Conservation (phyloP, 2,113 vertebrate genomes). For the Thomomys bottae region DNA sequence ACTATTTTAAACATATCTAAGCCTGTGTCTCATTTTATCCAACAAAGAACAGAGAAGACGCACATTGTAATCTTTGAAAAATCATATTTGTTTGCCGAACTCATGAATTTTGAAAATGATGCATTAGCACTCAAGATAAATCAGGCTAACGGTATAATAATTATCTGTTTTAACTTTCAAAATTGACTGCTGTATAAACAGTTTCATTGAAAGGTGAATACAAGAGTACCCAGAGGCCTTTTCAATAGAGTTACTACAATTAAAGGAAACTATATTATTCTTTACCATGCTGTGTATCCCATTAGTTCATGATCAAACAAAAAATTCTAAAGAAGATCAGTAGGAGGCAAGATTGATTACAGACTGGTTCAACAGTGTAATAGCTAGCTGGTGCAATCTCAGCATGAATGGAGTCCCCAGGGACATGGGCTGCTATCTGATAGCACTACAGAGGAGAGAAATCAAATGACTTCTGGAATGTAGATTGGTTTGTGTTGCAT, state of each 20-base stretch:
- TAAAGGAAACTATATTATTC: constrained; percentile 88
- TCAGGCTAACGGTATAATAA: constrained; percentile 36
- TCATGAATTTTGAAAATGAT: constrained; percentile 53
- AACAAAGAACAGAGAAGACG: neutral
- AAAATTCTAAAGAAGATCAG: constrained; percentile 87
- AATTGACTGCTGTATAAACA: constrained; percentile 68
- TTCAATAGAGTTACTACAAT: constrained; percentile 75
- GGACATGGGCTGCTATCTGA: constrained; percentile 85
- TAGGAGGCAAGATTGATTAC: constrained; percentile 90
- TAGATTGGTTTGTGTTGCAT: constrained; percentile 81
- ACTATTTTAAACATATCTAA: neutral
- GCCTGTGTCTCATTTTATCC: neutral
- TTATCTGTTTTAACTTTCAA: constrained; percentile 64
- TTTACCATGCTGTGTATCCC: constrained; percentile 86
- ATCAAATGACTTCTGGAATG: constrained; percentile 84
- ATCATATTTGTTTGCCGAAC: constrained; percentile 45
- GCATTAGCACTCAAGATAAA: constrained; percentile 58
- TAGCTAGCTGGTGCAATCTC: constrained; percentile 90
- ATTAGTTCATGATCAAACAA: constrained; percentile 90
- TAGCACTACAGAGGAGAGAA: constrained; percentile 79
- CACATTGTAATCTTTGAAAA: constrained; percentile 15
- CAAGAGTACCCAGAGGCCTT: constrained; percentile 76
- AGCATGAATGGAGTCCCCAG: constrained; percentile 87
- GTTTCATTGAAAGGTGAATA: constrained; percentile 78
- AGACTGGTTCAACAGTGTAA: constrained; percentile 88